These are phyloP conservation scores for Sphyrna mokarran DNA, from an alignment of 2,113 vertebrate genomes.

Conservation along the genomic window DNA sequence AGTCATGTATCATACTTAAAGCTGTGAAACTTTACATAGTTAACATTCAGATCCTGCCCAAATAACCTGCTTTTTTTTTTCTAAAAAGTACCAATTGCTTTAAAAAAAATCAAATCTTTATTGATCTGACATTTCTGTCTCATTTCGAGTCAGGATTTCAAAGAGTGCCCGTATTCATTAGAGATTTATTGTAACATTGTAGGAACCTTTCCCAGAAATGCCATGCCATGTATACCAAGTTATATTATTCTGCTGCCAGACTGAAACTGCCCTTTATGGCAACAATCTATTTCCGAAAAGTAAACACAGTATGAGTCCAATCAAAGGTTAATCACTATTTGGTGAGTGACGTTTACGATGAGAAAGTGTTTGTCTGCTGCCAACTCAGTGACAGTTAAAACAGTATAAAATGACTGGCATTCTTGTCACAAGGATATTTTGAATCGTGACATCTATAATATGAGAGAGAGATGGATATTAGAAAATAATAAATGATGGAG, in stretches of 20 bases:
- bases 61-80: not conserved
- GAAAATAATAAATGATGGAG: not conserved
- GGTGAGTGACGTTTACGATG: not conserved
- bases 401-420: not conserved
- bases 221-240: not conserved
- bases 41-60: not conserved
- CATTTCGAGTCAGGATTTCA: not conserved
- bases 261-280: not conserved
- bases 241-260: not conserved
- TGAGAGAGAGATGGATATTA: not conserved
- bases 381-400: not conserved
- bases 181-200: not conserved
- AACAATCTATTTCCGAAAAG: not conserved
- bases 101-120: not conserved
- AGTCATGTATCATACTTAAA: not conserved
- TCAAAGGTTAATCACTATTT: not conserved
- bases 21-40: not conserved
- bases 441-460: not conserved
- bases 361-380: not conserved
- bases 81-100: not conserved
- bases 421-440: not conserved
- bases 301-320: not conserved
- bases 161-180: not conserved
- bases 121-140: not conserved
- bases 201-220: not conserved